Percentiles rank a stretch among this genome's conserved stretches.
phyloP scores from a whole-genome alignment of 2,113 vertebrate genomes.

The Cinclus mexicanus region DNA sequence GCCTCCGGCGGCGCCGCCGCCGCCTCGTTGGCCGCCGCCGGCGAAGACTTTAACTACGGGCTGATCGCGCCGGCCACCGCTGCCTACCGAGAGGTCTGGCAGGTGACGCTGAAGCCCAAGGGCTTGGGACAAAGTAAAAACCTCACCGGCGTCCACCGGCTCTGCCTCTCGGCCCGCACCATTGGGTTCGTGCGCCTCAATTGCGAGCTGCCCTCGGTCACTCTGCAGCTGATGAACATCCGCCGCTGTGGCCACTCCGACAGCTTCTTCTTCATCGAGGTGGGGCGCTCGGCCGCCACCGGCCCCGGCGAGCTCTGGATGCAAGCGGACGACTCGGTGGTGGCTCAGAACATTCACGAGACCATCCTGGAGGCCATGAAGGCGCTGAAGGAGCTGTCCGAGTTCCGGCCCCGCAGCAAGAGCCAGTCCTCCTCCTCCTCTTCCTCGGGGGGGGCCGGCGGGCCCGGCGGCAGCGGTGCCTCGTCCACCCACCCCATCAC shows the following conservation, averaged over 20 bases:
- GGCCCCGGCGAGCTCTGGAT: slow-evolving; percentile 99
- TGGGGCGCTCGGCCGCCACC: slow-evolving; percentile 92
- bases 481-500: slow-evolving; percentile 82
- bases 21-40: slow-evolving; percentile 53
- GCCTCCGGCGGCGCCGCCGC: slow-evolving; percentile 73
- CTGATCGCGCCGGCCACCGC: slow-evolving; percentile 81
- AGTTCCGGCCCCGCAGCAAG: slow-evolving; percentile 95
- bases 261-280: slow-evolving; percentile 98
- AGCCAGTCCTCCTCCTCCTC: slow-evolving; percentile 91
- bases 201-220: slow-evolving; percentile 88
- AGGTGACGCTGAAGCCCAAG: slow-evolving; percentile 92
- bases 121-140: slow-evolving; percentile 92
- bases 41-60: slow-evolving; percentile 86
- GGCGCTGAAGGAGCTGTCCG: slow-evolving; percentile 94
- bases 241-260: slow-evolving; percentile 97
- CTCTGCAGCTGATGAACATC: slow-evolving; percentile 96
- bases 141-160: slow-evolving; percentile 90
- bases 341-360: slow-evolving; percentile 98
- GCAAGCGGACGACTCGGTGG: slow-evolving; percentile 96
- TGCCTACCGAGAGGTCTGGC: slow-evolving; percentile 94
- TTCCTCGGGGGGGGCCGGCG: slow-evolving; percentile 43
- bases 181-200: slow-evolving; percentile 94
- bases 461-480: slow-evolving; percentile 34
- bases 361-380: slow-evolving; percentile 97
- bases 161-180: slow-evolving; percentile 91